phyloP scores from a whole-genome alignment of 1,140 invertebrate genomes.

The Drosophila littoralis region DNA sequence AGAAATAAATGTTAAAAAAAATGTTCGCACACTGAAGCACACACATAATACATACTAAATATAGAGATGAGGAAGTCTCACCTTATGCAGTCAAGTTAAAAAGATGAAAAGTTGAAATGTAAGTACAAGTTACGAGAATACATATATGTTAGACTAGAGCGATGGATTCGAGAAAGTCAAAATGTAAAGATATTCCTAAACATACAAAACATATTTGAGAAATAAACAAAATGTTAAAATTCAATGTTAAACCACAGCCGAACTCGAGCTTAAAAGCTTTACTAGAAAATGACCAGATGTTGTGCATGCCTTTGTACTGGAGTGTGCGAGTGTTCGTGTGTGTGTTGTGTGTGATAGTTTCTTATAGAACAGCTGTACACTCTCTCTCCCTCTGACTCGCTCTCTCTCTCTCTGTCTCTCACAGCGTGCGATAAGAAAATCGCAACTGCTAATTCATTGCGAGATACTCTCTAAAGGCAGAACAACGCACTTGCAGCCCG shows the following conservation, averaged over 20 bases:
- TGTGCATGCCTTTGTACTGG: background rate
- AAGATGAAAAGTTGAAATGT: constrained; percentile 50
- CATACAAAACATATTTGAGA: constrained; percentile 59
- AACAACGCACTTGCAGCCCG: constrained; percentile 6
- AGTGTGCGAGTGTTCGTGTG: constrained; percentile 1
- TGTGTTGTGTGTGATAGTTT: background rate
- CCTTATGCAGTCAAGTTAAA: constrained; percentile 47
- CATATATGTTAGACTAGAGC: constrained; percentile 26
- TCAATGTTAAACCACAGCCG: constrained; percentile 27
- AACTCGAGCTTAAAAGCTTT: constrained; percentile 25
- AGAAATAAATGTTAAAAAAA: constrained; percentile 59
- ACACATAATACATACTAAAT: constrained; percentile 30
- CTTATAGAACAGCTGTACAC: constrained; percentile 7
- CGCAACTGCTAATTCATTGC: constrained; percentile 1
- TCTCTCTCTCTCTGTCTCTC: background rate
- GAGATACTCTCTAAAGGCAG: background rate
- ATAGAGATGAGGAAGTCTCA: constrained; percentile 24
- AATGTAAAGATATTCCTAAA: constrained; percentile 70
- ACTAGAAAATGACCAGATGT: background rate
- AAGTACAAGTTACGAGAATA: constrained; percentile 55
- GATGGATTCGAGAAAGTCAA: constrained; percentile 39
- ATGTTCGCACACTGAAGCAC: constrained; percentile 57
- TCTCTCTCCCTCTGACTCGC: background rate
- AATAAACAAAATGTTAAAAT: constrained; percentile 66
- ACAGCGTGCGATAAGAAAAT: constrained; percentile 10